phyloP scores from a whole-genome alignment of 2,113 vertebrate species.

The Gavia stellata region DNA sequence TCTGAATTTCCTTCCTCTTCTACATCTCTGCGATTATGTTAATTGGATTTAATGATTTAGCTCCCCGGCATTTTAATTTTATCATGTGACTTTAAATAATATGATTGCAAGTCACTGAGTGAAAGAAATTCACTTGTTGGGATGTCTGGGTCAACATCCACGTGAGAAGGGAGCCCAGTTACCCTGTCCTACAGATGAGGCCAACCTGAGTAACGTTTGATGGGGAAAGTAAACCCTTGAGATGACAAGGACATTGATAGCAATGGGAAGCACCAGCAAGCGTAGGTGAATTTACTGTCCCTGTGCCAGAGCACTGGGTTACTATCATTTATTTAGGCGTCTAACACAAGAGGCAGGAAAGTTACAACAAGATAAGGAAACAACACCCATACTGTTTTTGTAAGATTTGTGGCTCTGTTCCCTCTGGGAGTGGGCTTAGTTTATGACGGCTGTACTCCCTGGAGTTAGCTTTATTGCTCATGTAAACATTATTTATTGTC shows the following conservation, averaged over 20 bases:
- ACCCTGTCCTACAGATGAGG: background rate
- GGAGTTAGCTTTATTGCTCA: slow-evolving; percentile 9
- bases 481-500: slow-evolving; percentile 9
- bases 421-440: background rate
- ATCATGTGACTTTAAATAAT: background rate
- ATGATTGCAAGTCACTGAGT: background rate
- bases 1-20: background rate
- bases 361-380: background rate
- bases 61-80: background rate
- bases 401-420: background rate
- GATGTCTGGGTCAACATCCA: background rate
- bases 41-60: background rate
- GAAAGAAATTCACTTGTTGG: background rate
- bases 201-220: background rate
- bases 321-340: background rate
- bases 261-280: background rate
- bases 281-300: background rate
- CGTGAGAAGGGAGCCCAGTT: background rate
- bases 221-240: background rate
- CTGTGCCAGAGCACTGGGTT: background rate
- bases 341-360: background rate
- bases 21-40: background rate
- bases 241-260: background rate
- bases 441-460: background rate
- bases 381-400: background rate